phyloP scores from a whole-genome alignment of 1,140 invertebrate species.

The Eulimnadia texana region DNA sequence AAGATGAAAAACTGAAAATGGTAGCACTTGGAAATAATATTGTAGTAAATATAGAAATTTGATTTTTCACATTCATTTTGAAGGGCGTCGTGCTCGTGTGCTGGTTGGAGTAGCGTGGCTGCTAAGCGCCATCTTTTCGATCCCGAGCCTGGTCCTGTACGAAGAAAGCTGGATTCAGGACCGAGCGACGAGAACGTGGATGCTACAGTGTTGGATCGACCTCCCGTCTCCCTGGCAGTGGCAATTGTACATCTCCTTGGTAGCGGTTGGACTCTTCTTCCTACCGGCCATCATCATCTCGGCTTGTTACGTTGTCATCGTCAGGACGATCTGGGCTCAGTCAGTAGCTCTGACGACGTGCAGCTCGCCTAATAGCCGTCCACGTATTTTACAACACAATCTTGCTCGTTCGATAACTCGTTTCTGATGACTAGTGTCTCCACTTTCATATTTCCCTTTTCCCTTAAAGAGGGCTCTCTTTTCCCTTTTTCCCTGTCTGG shows the following conservation, averaged over 20 bases:
- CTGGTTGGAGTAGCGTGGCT: conserved; percentile 68
- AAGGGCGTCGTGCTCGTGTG: conserved; percentile 65
- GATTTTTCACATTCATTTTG: conserved; percentile 22
- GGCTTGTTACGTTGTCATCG: conserved; percentile 79
- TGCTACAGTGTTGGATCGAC: conserved; percentile 81
- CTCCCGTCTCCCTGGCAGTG: conserved; percentile 55
- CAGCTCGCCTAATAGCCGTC: conserved; percentile 1
- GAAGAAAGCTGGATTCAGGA: conserved; percentile 43
- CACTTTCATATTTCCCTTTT: no score
- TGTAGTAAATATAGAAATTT: background rate
- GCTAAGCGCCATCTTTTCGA: conserved; percentile 64
- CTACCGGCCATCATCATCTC: conserved; percentile 79
- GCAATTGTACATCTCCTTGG: conserved; percentile 77
- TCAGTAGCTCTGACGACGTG: conserved; percentile 27
- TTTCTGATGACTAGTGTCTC: no score
- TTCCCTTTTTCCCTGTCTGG: no score
- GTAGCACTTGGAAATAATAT: no score
- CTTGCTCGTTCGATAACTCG: no score
- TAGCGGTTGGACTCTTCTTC: conserved; percentile 68
- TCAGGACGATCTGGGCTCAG: conserved; percentile 82
- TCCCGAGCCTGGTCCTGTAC: conserved; percentile 67
- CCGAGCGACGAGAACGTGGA: conserved; percentile 32
- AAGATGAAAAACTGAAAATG: no score
- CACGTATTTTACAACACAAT: background rate
- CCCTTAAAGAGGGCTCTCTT: no score